phyloP scores from a whole-genome alignment of 2,797 vertebrate species.

The Lutra lutra region DNA sequence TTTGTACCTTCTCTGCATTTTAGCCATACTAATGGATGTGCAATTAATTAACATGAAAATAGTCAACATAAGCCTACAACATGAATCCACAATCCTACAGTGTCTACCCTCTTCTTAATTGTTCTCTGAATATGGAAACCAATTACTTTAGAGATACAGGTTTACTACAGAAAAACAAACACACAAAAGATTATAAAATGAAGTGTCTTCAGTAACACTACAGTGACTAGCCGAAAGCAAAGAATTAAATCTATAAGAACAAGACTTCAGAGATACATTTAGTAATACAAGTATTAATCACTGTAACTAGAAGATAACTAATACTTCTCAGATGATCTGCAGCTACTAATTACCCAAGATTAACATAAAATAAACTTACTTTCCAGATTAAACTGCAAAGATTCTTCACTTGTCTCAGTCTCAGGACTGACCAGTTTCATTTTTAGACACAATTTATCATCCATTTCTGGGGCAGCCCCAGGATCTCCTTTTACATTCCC shows the following conservation, averaged over 20 bases:
- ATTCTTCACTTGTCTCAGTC: constrained; percentile 91
- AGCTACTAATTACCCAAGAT: constrained; percentile 59
- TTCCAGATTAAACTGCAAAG: constrained; percentile 94
- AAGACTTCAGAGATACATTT: constrained; percentile 20
- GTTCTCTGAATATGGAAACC: constrained; percentile 27
- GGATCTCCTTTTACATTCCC: constrained; percentile 84
- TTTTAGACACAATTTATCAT: constrained; percentile 93
- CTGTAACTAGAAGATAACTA: constrained; percentile 36
- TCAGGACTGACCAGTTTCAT: constrained; percentile 95
- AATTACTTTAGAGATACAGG: constrained; percentile 23
- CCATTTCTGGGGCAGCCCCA: constrained; percentile 75
- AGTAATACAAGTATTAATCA: constrained; percentile 8
- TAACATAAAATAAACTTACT: constrained; percentile 89
- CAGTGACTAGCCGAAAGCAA: constrained; percentile 1
- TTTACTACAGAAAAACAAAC: constrained; percentile 38
- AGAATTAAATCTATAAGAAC: constrained; percentile 22
- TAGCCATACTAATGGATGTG: background rate
- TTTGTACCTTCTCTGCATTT: background rate
- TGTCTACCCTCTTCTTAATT: constrained; percentile 13
- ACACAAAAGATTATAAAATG: background rate
- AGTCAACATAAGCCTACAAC: constrained; percentile 23
- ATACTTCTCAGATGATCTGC: constrained; percentile 1
- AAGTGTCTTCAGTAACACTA: constrained; percentile 14
- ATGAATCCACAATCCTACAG: constrained; percentile 33
- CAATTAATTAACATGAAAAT: constrained; percentile 21